Evolutionary conservation across 2,888 invertebrate genomes (phyloP).

Genomic region (Noctua pronuba): DNA sequence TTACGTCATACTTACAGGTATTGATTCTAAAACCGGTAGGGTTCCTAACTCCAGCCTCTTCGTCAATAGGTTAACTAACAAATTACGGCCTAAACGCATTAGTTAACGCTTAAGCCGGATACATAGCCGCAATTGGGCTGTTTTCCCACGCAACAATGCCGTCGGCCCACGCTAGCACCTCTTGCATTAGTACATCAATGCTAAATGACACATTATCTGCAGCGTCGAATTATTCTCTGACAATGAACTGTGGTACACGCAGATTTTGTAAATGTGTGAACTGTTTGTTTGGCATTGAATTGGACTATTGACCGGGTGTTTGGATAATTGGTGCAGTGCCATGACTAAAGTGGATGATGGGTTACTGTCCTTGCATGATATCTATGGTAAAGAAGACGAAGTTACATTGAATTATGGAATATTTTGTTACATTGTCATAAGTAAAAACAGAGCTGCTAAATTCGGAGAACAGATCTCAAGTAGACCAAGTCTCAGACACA

Average conservation of each 20-base stretch:
- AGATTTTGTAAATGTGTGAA: constrained; percentile 36
- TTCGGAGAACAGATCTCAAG: not conserved
- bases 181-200: constrained; percentile 74
- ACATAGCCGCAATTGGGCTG: constrained; percentile 79
- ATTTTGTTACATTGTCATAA: not conserved
- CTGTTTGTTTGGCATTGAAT: constrained; percentile 36
- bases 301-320: constrained; percentile 21
- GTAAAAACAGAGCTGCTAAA: not conserved
- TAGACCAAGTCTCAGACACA: not conserved
- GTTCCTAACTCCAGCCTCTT: constrained; percentile 15
- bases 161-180: constrained; percentile 76
- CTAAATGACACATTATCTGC: constrained; percentile 74
- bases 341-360: constrained; percentile 11
- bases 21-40: constrained; percentile 13
- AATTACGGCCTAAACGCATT: constrained; percentile 48
- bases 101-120: constrained; percentile 67
- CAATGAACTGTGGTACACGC: constrained; percentile 57
- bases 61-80: constrained; percentile 41
- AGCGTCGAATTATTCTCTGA: constrained; percentile 67
- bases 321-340: constrained; percentile 23
- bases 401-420: not conserved
- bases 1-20: constrained; percentile 7
- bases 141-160: constrained; percentile 83
- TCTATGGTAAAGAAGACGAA: not conserved
- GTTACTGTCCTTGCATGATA: not conserved